Evolutionary conservation across 2,797 vertebrate genomes (phyloP), one percentile per base, ranked within the genome.

Genomic region (Peromyscus eremicus): DNA sequence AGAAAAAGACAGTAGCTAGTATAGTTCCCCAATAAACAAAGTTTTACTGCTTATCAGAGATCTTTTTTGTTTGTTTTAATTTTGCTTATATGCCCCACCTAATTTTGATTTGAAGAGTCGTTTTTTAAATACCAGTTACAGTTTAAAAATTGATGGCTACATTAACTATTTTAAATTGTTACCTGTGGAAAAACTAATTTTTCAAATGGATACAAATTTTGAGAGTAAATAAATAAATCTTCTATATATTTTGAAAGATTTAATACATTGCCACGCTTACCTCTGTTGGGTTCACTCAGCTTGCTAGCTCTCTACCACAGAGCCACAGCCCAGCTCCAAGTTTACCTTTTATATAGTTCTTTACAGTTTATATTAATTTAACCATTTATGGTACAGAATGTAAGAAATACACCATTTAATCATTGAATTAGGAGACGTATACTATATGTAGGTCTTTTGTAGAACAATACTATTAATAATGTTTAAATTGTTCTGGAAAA

Each of bases 161-260:
- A 55, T 55, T 92, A 77, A 87, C 77, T 40, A 88, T 73, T 91
- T 88, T 40, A 1, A 94, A 27, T 88, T 92, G 16, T 96, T n/a
- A 52, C 92, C 21, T 90, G 25, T 93, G 81, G 60, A 81, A 94
- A 89, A 96, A 14, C 29, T 89, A 5, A 49, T 49, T 84, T 49
- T 84, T 92, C 57, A 92, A 83, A 75, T 95, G 21, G 37, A 91
- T 91, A 71, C 52, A 84, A 52, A 62, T 88, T 86, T 96, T 85
- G 75, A 87, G 37, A 92, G 34, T 49, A 76, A 77, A 60, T 52
- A 6, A 27, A 23, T 49, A 23, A 29, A 70, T 92, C 79, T 70
- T 88, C 40, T 62, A 62, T 95, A 64, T 95, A 64, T 95, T 70
- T 83, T 71, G 21, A 89, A 85, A 92, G 6, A 91, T 82, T n/a